These are phyloP conservation scores for Thamnophis elegans DNA, from an alignment of 2,797 vertebrate genomes.

Conservation along the genomic window DNA sequence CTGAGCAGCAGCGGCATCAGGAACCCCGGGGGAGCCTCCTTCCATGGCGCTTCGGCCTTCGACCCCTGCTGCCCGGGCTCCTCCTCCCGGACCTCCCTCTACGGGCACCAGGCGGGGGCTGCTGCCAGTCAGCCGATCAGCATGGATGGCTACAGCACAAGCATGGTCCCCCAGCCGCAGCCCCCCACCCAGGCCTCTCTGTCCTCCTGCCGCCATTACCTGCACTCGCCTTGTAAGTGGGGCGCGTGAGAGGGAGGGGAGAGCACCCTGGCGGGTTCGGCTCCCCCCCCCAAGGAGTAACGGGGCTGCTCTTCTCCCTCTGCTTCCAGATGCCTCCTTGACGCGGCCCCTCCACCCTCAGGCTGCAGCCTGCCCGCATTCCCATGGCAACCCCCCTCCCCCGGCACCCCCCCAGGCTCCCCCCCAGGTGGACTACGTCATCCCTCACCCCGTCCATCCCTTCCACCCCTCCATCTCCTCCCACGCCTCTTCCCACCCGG, in stretches of 20 bases:
- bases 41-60: conserved; percentile 93
- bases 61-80: conserved; percentile 97
- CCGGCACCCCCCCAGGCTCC: conserved; percentile 77
- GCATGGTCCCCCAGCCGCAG: conserved; percentile 86
- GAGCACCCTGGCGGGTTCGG: no score
- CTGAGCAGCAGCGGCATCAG: conserved; percentile 91
- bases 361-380: conserved; percentile 89
- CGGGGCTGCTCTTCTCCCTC: conserved; percentile 14
- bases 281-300: no score
- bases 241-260: background rate
- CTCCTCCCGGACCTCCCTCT: conserved; percentile 85
- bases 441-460: conserved; percentile 91
- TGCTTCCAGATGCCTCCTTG: conserved; percentile 85
- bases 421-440: conserved; percentile 90
- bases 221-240: conserved; percentile 80
- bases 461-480: conserved; percentile 89
- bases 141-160: conserved; percentile 85
- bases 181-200: conserved; percentile 79
- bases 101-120: conserved; percentile 84
- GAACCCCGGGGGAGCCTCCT: conserved; percentile 80
- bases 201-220: conserved; percentile 90
- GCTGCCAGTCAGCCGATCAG: conserved; percentile 85
- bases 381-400: conserved; percentile 90
- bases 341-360: conserved; percentile 94
- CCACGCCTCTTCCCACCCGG: conserved; percentile 84